A percentile compares a stretch with the other conserved stretches of the same genome.
Evolutionary conservation across 2,888 invertebrate species (phyloP).

Genomic region (Acleris holmiana): DNA sequence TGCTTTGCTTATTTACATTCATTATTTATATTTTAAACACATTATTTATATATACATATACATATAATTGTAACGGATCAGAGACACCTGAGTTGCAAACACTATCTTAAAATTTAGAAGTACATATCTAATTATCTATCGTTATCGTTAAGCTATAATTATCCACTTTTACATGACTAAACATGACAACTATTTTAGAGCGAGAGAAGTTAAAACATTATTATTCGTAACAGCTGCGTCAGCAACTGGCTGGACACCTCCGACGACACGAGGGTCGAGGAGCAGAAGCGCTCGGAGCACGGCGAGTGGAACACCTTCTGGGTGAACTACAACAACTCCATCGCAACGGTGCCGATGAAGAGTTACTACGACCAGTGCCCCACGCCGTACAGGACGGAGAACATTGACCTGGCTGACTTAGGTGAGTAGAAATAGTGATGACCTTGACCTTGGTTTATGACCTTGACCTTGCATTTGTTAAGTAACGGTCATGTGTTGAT

Average conservation of each 20-base stretch:
- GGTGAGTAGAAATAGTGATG: slow-evolving; percentile 47
- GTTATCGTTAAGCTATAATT: too few species aligned
- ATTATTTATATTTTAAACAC: too few species aligned
- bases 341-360: slow-evolving; percentile 58
- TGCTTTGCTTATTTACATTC: too few species aligned
- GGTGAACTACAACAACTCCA: slow-evolving; percentile 72
- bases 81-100: too few species aligned
- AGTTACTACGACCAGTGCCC: slow-evolving; percentile 76
- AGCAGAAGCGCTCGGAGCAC: slow-evolving; percentile 40
- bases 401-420: slow-evolving; percentile 64
- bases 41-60: too few species aligned
- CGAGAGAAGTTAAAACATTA: too few species aligned
- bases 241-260: slow-evolving; percentile 66
- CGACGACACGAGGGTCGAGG: slow-evolving; percentile 49
- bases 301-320: slow-evolving; percentile 77
- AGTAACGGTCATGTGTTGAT: not conserved
- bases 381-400: slow-evolving; percentile 71
- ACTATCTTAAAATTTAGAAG: too few species aligned
- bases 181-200: too few species aligned
- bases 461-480: not conserved
- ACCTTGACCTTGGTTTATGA: not conserved
- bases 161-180: too few species aligned
- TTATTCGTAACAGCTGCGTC: slow-evolving; percentile 54
- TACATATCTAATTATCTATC: too few species aligned
- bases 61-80: too few species aligned